A percentile compares a stretch with the other conserved stretches of the same genome.
These are phyloP conservation scores for Pectinophora gossypiella DNA, from an alignment of 1,140 invertebrate genomes.

Conservation along the genomic window DNA sequence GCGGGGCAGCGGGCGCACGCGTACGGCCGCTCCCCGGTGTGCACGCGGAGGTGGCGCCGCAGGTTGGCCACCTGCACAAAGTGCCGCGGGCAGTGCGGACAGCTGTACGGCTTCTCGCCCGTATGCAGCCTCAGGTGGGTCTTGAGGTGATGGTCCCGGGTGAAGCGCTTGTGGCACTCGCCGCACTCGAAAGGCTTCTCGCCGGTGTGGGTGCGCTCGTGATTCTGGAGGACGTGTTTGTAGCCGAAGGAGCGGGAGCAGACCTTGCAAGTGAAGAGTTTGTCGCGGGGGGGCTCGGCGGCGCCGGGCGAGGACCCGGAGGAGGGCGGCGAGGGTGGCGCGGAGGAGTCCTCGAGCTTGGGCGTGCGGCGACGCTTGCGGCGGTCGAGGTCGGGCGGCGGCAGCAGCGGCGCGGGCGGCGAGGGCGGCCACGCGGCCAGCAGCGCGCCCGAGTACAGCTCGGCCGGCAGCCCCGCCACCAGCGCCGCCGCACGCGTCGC, in stretches of 20 bases:
- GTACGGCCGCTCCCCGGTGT: constrained; percentile 97
- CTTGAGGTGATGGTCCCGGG: constrained; percentile 96
- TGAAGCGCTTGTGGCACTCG: constrained; percentile 96
- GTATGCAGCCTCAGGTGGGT: constrained; percentile 95
- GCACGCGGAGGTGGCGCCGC: constrained; percentile 93
- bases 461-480: constrained; percentile 64
- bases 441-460: constrained; percentile 68
- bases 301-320: constrained; percentile 63
- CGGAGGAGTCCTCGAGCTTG: constrained; percentile 53
- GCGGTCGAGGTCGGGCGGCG: constrained; percentile 54
- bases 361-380: constrained; percentile 67
- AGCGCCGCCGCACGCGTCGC: constrained; percentile 67
- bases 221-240: constrained; percentile 96
- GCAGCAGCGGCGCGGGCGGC: constrained; percentile 60
- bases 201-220: constrained; percentile 97
- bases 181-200: constrained; percentile 97
- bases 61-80: constrained; percentile 97
- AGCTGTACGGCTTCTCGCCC: constrained; percentile 95
- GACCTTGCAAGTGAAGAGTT: constrained; percentile 90
- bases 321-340: constrained; percentile 62
- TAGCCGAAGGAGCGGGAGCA: constrained; percentile 94
- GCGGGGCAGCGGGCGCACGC: constrained; percentile 92
- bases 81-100: constrained; percentile 91
- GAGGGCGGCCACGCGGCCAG: constrained; percentile 64
- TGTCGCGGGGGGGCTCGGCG: constrained; percentile 80